Percentiles rank a stretch among this genome's conserved stretches.
Evolutionary conservation across 2,888 invertebrate genomes (phyloP).

Genomic region (Litoditis marina): DNA sequence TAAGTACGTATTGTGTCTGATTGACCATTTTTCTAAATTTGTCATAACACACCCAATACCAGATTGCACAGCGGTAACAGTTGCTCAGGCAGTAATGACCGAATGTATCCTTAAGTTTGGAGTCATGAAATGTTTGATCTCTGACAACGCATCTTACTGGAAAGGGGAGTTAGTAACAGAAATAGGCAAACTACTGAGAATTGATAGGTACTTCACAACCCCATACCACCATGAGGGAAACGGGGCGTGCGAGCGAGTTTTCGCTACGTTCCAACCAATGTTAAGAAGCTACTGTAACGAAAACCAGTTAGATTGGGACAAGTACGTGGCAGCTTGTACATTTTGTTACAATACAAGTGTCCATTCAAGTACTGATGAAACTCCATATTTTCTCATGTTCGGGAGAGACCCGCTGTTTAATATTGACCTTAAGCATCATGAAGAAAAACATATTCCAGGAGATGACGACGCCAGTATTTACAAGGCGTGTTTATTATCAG

Average conservation of each 20-base stretch:
- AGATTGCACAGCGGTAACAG: slow-evolving; percentile 53
- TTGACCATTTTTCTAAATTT: slow-evolving; percentile 27
- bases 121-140: slow-evolving; percentile 31
- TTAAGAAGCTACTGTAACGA: neutral
- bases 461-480: neutral
- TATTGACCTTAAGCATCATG: neutral
- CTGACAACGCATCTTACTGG: slow-evolving; percentile 48
- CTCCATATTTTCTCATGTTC: neutral
- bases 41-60: slow-evolving; percentile 51
- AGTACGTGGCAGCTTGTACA: neutral
- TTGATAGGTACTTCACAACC: neutral
- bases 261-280: neutral
- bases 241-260: neutral
- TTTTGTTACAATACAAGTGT: neutral
- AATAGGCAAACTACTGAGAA: neutral
- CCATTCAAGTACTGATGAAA: neutral
- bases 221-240: neutral
- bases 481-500: neutral
- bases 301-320: neutral
- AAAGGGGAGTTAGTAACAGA: neutral
- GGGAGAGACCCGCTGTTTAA: neutral
- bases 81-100: slow-evolving; percentile 46
- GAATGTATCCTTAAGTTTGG: slow-evolving; percentile 39
- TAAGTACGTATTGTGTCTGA: slow-evolving; percentile 17
- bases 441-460: neutral